Evolutionary conservation across 2,888 invertebrate genomes (phyloP).

Genomic region (Pimpla rufipes): DNA sequence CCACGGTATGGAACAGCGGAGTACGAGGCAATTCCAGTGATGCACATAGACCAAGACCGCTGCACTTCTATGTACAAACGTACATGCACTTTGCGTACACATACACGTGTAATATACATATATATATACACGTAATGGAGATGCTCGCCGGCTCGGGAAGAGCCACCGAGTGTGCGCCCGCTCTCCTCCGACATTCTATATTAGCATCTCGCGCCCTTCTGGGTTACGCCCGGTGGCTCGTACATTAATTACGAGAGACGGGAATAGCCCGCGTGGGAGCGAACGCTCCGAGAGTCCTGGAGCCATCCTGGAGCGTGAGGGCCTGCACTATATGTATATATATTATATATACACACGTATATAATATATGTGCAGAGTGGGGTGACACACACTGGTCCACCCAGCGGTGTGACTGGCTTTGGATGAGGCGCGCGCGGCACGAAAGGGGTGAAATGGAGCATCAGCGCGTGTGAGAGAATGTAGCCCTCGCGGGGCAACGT

Average conservation of each 20-base stretch:
- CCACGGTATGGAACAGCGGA: slow-evolving; percentile 11
- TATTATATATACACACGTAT: not conserved
- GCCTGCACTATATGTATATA: not conserved
- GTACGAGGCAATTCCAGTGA: not conserved
- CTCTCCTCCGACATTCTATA: slow-evolving; percentile 61
- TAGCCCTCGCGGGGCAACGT: not conserved
- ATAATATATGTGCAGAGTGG: not conserved
- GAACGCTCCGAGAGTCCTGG: slow-evolving; percentile 35
- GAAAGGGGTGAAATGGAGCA: slow-evolving; percentile 63
- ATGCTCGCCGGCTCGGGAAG: slow-evolving; percentile 49
- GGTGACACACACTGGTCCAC: not conserved
- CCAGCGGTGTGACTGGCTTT: slow-evolving; percentile 22
- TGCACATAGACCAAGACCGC: not conserved
- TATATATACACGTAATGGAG: slow-evolving; percentile 57
- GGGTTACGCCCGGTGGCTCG: slow-evolving; percentile 63
- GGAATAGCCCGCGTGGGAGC: slow-evolving; percentile 65
- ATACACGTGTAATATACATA: slow-evolving; percentile 14
- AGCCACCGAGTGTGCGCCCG: slow-evolving; percentile 10
- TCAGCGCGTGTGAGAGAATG: slow-evolving; percentile 52
- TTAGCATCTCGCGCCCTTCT: slow-evolving; percentile 66
- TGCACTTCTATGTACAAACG: not conserved
- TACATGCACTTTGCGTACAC: not conserved
- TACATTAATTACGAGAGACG: slow-evolving; percentile 68
- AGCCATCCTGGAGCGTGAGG: slow-evolving; percentile 24
- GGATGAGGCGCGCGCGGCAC: slow-evolving; percentile 6